Evolutionary conservation across 92 coral and sea anemone genomes (phyloP).

Genomic region (Parazoanthus swiftii): DNA sequence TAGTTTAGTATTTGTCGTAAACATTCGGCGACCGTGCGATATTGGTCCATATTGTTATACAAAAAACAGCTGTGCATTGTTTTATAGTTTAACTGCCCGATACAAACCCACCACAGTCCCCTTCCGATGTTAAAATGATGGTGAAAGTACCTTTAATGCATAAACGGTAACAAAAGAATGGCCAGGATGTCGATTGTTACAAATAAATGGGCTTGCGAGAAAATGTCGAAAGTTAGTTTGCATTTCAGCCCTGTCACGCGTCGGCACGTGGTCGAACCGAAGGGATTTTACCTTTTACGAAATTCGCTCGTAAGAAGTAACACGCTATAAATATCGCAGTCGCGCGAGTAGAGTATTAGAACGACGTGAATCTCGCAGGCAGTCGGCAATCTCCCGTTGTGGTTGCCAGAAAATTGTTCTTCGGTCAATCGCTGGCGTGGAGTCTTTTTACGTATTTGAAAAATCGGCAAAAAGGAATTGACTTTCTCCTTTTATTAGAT

Average conservation of each 20-base stretch:
- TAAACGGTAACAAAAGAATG: not conserved
- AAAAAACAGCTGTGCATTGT: slow-evolving; percentile 8
- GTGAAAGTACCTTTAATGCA: too few species aligned
- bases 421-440: not conserved
- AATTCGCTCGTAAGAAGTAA: not conserved
- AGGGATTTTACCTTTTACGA: slow-evolving; percentile 23
- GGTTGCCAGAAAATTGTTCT: not conserved
- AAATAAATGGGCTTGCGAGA: not conserved
- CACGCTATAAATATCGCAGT: slow-evolving; percentile 13
- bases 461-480: not conserved
- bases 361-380: not conserved
- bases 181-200: not conserved
- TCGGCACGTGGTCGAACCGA: slow-evolving; percentile 14
- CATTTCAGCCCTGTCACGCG: slow-evolving; percentile 29
- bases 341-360: too few species aligned
- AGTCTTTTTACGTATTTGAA: not conserved
- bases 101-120: not conserved
- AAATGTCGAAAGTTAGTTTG: slow-evolving; percentile 1
- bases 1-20: slow-evolving; percentile 6
- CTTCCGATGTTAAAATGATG: not conserved
- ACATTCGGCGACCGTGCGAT: not conserved
- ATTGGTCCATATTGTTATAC: not conserved
- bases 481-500: not conserved
- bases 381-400: not conserved
- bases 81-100: not conserved